phyloP scores from a whole-genome alignment of 2,888 invertebrate genomes.

The Limnephilus marmoratus region DNA sequence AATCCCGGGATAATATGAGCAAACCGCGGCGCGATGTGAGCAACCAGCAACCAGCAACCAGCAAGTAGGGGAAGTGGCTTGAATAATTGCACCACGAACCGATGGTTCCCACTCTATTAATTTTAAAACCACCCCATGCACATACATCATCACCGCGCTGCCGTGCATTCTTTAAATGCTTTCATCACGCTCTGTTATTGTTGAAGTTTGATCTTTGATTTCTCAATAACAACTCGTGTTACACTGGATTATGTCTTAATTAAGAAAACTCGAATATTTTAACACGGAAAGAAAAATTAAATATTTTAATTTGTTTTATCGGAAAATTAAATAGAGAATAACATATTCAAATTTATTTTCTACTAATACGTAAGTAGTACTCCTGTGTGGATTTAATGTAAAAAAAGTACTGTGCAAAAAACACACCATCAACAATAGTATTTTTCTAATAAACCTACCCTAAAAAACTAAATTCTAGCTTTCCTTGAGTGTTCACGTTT shows the following conservation, averaged over 20 bases:
- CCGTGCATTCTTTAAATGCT: constrained; percentile 50
- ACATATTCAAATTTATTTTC: no score
- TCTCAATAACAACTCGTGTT: neutral
- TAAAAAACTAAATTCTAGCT: neutral
- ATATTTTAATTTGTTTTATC: neutral
- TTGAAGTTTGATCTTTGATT: neutral
- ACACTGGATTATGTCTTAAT: neutral
- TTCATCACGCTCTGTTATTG: constrained; percentile 22
- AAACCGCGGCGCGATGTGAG: constrained; percentile 20
- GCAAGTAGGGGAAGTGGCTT: constrained; percentile 54
- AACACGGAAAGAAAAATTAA: neutral
- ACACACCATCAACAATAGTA: neutral
- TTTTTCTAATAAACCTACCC: neutral
- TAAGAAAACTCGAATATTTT: neutral
- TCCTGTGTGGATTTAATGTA: no score
- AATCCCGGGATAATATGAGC: neutral
- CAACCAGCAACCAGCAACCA: constrained; percentile 36
- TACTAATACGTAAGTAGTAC: no score
- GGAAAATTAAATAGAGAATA: neutral
- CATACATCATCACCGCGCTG: constrained; percentile 53
- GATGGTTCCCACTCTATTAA: constrained; percentile 60
- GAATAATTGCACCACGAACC: constrained; percentile 60
- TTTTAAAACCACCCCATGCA: constrained; percentile 59
- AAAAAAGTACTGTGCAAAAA: no score
- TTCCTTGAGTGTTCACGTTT: neutral